A percentile compares a stretch with the other conserved stretches of the same genome.
phyloP scores from a whole-genome alignment of 2,888 invertebrate genomes.

The Miltochrista miniata region DNA sequence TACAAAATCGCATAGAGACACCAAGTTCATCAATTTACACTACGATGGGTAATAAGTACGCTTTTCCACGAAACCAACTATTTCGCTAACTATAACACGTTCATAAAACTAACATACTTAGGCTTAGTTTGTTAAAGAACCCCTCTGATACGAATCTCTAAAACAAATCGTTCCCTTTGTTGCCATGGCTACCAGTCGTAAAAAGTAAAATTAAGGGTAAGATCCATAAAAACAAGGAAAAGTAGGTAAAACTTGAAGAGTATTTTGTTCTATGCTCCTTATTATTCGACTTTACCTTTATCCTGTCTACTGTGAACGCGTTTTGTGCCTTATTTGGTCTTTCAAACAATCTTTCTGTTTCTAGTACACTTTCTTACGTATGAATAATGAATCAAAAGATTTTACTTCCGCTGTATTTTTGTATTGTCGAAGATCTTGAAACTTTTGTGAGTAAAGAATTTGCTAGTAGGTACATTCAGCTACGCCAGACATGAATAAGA shows the following conservation, averaged over 20 bases:
- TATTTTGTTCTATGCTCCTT: conserved; percentile 12
- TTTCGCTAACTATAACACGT: too few species aligned
- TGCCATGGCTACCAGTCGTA: conserved; percentile 29
- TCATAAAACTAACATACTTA: too few species aligned
- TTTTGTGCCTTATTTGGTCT: conserved; percentile 15
- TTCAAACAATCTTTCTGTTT: conserved; percentile 4
- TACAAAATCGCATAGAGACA: too few species aligned
- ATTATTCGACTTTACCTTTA: conserved; percentile 21
- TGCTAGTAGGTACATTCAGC: too few species aligned
- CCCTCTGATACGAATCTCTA: not conserved
- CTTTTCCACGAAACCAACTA: too few species aligned
- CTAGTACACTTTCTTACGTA: conserved; percentile 8
- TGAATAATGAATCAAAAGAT: conserved; percentile 23
- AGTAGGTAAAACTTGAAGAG: conserved; percentile 25
- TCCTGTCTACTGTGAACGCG: conserved; percentile 16
- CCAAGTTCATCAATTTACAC: too few species aligned
- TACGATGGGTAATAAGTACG: too few species aligned
- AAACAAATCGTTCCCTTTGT: conserved; percentile 28
- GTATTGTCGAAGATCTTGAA: too few species aligned
- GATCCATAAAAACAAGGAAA: conserved; percentile 28
- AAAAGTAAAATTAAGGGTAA: conserved; percentile 22
- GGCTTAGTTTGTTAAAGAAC: not conserved
- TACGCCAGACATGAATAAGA: too few species aligned
- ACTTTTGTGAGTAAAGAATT: too few species aligned
- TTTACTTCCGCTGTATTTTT: too few species aligned